phyloP scores from a whole-genome alignment of 2,113 vertebrate species.

The Otolemur garnettii region DNA sequence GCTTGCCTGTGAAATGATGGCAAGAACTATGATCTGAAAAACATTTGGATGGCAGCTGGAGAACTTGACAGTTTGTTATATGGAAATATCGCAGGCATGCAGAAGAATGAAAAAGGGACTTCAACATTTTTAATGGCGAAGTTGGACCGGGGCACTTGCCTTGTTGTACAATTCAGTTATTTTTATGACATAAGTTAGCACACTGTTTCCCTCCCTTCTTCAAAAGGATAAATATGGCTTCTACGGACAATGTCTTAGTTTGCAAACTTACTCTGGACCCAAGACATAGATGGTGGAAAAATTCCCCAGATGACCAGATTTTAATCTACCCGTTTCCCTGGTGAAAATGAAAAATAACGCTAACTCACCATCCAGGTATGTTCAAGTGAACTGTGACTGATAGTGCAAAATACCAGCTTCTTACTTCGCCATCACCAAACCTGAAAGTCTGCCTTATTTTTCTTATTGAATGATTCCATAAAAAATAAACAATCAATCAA shows the following conservation, averaged over 20 bases:
- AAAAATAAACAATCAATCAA: neutral
- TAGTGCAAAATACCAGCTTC: neutral
- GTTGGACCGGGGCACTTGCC: neutral
- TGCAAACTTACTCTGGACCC: slow-evolving; percentile 18
- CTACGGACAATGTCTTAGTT: neutral
- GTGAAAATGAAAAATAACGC: slow-evolving; percentile 37
- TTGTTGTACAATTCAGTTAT: slow-evolving; percentile 32
- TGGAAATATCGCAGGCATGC: slow-evolving; percentile 10
- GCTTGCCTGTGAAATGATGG: slow-evolving; percentile 31
- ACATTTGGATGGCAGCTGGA: neutral
- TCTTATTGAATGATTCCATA: neutral
- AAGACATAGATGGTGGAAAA: neutral
- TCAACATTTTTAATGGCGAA: neutral
- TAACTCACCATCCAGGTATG: neutral
- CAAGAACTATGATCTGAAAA: slow-evolving; percentile 35
- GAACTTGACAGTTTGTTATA: neutral
- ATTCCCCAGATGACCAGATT: neutral
- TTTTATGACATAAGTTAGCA: slow-evolving; percentile 4
- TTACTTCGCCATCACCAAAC: neutral
- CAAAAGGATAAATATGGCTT: slow-evolving; percentile 34
- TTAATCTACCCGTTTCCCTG: neutral
- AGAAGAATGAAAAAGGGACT: neutral
- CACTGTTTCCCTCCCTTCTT: neutral
- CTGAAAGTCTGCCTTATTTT: slow-evolving; percentile 23
- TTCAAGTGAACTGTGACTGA: neutral